Evolutionary conservation across 2,888 invertebrate genomes (phyloP), one percentile per base, ranked within the genome.

Genomic region (Stegophylla sp.): DNA sequence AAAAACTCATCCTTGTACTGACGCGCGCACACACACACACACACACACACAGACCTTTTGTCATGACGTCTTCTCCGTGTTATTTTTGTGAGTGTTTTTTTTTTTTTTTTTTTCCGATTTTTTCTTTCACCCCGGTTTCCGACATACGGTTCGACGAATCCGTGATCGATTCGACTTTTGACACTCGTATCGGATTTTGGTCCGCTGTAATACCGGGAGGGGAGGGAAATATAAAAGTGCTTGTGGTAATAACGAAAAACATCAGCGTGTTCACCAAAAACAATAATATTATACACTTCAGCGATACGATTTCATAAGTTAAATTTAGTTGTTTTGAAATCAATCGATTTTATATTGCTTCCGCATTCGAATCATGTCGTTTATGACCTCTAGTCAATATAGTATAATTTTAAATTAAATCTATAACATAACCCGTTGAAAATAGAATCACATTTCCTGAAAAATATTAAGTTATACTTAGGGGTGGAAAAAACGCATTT

Each of bases 151-250:
- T 75, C 74, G 20, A 69, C 67, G 45, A 45, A 77, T 69, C 69
- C 17, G 34, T 67, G 67, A 79, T 79, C 69, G 77, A 79, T 79
- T 79, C 61, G 77, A 79, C 69, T 79, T 48, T 41, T 69, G 77
- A 69, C 77, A 67, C 48, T 23, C 28, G 69, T 61, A 48, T 48
- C 56, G 12, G 59, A 77, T 63, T 43, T n/a, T 66, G 53, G 28
- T 34, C 3, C 15, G 3, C 1, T 12, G 23, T 4, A 51, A 20
- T n/a, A 13, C 7, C 1, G 9, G 1, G n/a, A 0, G 9, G 1
- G 9, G n/a, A 0, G 9, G 1, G 20, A 34, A 48, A 45, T 13
- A 13, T 20, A 20, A 12, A 13, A 13, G 12, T 20, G 9, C 17
- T 20, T 1, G n/a, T 51, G 4, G 5, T 51, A 51, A 48, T 1